A percentile compares a stretch with the other conserved stretches of the same genome.
Evolutionary conservation across 2,797 vertebrate species (phyloP).

Genomic region (Myoxocephalus aenaeus): DNA sequence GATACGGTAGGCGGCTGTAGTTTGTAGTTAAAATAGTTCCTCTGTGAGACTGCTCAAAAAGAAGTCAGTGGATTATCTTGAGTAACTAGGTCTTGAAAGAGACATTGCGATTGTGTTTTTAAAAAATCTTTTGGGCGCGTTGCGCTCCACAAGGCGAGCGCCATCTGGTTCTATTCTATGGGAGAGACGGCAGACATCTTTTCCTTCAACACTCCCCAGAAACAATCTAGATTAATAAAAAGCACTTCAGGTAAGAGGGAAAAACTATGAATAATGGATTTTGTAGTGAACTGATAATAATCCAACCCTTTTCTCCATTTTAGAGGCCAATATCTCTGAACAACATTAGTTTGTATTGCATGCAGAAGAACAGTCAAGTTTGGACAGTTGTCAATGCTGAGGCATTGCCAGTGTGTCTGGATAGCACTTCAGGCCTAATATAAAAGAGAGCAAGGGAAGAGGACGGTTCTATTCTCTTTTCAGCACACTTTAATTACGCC

Average conservation of each 20-base stretch:
- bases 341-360: conserved; percentile 69
- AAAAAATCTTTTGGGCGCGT: neutral
- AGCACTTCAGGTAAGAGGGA: neutral
- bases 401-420: conserved; percentile 72
- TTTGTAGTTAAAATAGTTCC: neutral
- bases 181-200: neutral
- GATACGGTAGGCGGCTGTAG: neutral
- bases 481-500: conserved; percentile 81
- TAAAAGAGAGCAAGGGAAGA: conserved; percentile 74
- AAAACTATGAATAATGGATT: neutral
- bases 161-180: neutral
- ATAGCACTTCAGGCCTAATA: conserved; percentile 77
- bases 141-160: neutral
- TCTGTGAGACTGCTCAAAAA: neutral
- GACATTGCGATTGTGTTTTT: neutral
- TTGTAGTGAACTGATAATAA: conserved; percentile 16
- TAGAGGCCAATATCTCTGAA: conserved; percentile 54
- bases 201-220: neutral
- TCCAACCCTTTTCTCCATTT: conserved; percentile 20
- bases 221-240: neutral
- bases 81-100: neutral
- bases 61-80: neutral
- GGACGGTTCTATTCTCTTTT: conserved; percentile 76
- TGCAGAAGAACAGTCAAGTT: conserved; percentile 65
- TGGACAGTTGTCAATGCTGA: conserved; percentile 71